Conservation (phyloP, 2,888 invertebrate species). For the Didymodactylos carnosus region DNA sequence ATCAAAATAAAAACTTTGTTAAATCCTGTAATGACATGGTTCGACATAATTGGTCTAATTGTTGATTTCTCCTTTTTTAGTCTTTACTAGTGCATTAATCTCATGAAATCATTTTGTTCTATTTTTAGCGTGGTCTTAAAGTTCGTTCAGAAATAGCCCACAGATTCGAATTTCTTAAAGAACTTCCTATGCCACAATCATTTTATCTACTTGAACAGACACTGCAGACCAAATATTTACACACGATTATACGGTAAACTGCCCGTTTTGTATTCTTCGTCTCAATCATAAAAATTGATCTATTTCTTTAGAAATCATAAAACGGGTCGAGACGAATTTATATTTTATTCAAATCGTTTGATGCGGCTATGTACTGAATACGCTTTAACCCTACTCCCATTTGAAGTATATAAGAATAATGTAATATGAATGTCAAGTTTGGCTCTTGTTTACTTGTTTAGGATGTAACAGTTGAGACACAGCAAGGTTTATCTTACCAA, state of each 20-base stretch:
- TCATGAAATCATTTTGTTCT: too few species aligned
- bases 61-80: too few species aligned
- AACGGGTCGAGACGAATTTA: constrained; percentile 86
- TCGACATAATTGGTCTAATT: too few species aligned
- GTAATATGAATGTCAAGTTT: too few species aligned
- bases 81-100: too few species aligned
- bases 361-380: constrained; percentile 89
- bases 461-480: constrained; percentile 57
- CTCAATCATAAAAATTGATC: background rate
- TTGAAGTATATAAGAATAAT: constrained; percentile 42
- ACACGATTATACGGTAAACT: constrained; percentile 58
- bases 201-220: constrained; percentile 65
- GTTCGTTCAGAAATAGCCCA: constrained; percentile 68
- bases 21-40: too few species aligned
- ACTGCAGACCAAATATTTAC: constrained; percentile 50
- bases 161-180: constrained; percentile 46
- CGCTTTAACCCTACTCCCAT: constrained; percentile 73
- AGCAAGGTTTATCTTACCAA: constrained; percentile 61
- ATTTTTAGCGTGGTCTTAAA: constrained; percentile 59
- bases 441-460: too few species aligned
- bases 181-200: constrained; percentile 68
- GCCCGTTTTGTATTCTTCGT: background rate
- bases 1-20: background rate
- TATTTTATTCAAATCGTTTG: constrained; percentile 90
- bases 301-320: constrained; percentile 50